Conservation (phyloP, 2,888 invertebrate genomes). For the Omphaloscelis lunosa region DNA sequence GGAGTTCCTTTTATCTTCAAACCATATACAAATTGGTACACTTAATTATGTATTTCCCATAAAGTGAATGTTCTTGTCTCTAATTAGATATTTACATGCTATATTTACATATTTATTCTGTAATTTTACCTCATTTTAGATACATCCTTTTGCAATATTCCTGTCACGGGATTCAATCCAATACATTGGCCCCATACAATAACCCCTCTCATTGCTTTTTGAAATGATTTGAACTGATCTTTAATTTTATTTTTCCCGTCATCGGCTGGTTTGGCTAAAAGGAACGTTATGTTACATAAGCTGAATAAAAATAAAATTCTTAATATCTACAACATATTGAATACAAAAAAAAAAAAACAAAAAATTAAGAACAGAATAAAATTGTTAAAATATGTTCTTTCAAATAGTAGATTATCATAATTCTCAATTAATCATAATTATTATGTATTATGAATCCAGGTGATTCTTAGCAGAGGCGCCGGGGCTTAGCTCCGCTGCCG, state of each 20-base stretch:
- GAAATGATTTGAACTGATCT: conserved; percentile 70
- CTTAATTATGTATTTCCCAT: background rate
- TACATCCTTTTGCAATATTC: conserved; percentile 67
- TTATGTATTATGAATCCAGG: background rate
- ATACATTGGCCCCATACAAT: conserved; percentile 72
- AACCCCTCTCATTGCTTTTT: conserved; percentile 73
- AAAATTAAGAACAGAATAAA: background rate
- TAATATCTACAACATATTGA: background rate
- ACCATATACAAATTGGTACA: background rate
- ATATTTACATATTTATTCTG: background rate
- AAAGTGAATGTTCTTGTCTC: conserved; percentile 3
- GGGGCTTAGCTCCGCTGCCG: too few relatives aligned
- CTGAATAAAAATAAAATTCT: background rate
- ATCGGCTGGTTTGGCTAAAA: conserved; percentile 29
- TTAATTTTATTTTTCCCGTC: conserved; percentile 18
- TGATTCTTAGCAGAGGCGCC: too few relatives aligned
- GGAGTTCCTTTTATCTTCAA: background rate
- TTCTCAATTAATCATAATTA: background rate
- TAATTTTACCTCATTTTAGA: conserved; percentile 73
- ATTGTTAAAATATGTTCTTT: background rate
- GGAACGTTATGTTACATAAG: background rate
- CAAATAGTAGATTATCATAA: background rate
- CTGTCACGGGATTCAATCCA: conserved; percentile 76
- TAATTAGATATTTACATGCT: background rate
- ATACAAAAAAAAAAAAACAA: too few relatives aligned